Conservation (phyloP, 2,888 invertebrate genomes). For the Xestoiulus laeticollis region DNA sequence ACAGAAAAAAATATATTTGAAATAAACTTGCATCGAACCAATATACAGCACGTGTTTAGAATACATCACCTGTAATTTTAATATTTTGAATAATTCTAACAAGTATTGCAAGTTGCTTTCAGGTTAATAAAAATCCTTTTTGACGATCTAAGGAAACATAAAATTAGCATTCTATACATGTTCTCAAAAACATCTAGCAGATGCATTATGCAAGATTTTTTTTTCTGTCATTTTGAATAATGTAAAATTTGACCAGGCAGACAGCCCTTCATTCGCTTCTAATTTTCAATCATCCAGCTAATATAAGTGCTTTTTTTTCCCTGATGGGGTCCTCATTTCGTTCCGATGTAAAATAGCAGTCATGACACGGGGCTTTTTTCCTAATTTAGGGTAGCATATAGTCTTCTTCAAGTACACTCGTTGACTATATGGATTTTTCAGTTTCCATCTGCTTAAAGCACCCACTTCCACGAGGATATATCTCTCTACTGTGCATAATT, state of each 20-base stretch:
- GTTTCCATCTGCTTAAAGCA: neutral
- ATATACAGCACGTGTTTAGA: too few species aligned
- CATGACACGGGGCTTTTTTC: neutral
- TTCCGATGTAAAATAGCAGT: slow-evolving; percentile 14
- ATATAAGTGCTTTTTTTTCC: slow-evolving; percentile 11
- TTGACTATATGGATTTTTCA: neutral
- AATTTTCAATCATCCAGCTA: neutral
- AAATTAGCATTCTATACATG: too few species aligned
- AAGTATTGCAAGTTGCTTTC: too few species aligned
- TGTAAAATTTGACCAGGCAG: neutral
- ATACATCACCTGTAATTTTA: too few species aligned
- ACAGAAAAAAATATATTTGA: too few species aligned
- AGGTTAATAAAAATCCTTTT: too few species aligned
- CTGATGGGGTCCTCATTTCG: neutral
- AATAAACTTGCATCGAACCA: too few species aligned
- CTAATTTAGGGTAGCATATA: neutral
- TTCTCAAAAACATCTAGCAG: too few species aligned
- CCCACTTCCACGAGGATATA: neutral
- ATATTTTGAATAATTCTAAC: too few species aligned
- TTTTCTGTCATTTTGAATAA: neutral
- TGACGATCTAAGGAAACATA: too few species aligned
- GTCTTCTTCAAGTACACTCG: neutral
- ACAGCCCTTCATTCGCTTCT: neutral
- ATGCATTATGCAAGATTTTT: too few species aligned
- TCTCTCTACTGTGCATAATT: slow-evolving; percentile 27